These are phyloP conservation scores for Nebria salina DNA, from an alignment of 2,888 invertebrate species.

Conservation along the genomic window DNA sequence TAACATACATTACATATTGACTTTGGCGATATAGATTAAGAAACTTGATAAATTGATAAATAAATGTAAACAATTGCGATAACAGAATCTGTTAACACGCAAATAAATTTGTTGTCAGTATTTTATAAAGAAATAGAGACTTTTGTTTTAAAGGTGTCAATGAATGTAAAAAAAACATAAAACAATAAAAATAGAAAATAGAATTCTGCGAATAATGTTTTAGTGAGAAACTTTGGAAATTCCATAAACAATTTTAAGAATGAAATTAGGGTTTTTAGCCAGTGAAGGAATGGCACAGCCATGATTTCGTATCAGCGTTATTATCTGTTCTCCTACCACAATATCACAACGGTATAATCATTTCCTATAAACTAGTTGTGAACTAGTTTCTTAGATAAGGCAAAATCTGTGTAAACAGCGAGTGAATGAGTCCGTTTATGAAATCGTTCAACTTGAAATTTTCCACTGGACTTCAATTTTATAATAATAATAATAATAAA, in stretches of 20 bases:
- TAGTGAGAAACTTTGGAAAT: too few relatives aligned
- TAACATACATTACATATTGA: not conserved
- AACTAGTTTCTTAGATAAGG: not conserved
- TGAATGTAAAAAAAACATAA: too few relatives aligned
- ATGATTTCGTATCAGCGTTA: not conserved
- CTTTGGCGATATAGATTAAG: not conserved
- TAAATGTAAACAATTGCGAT: not conserved
- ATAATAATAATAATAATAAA: not conserved
- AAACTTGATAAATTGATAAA: not conserved
- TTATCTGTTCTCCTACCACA: not conserved
- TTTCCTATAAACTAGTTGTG: constrained; percentile 1
- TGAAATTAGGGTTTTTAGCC: too few relatives aligned
- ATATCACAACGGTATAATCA: not conserved
- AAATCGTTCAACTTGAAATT: not conserved
- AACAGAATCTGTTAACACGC: not conserved
- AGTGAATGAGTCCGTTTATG: not conserved
- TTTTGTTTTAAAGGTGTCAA: too few relatives aligned
- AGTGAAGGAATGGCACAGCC: too few relatives aligned
- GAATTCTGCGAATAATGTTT: too few relatives aligned
- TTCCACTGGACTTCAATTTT: not conserved
- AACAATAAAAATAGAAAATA: too few relatives aligned
- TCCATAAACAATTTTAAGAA: too few relatives aligned
- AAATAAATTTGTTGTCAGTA: too few relatives aligned
- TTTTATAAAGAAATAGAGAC: too few relatives aligned
- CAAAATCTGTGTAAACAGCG: not conserved